Conservation (phyloP, 2,113 vertebrate genomes). For the Numida meleagris region DNA sequence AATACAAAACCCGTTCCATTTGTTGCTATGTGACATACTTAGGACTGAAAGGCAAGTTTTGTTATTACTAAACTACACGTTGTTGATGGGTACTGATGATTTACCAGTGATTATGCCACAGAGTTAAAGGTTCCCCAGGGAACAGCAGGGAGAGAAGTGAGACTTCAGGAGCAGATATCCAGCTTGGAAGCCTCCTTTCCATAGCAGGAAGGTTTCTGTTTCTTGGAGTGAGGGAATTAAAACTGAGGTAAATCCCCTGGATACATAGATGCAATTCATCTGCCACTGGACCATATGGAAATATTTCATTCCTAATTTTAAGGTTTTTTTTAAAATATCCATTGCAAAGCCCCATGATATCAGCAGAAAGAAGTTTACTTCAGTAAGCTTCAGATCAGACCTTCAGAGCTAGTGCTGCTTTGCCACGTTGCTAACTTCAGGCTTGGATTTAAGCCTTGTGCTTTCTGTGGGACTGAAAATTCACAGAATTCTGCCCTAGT, state of each 20-base stretch:
- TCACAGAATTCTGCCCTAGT: not conserved
- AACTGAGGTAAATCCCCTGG: not conserved
- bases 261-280: not conserved
- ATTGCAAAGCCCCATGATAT: not conserved
- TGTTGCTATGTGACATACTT: not conserved
- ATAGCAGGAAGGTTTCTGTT: not conserved
- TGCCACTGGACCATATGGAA: not conserved
- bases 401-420: not conserved
- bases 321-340: not conserved
- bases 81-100: slow-evolving; percentile 14
- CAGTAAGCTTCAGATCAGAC: not conserved
- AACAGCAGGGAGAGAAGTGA: not conserved
- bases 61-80: slow-evolving; percentile 2
- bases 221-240: not conserved
- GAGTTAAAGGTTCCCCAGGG: not conserved
- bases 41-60: not conserved
- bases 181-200: not conserved
- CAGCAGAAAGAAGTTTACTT: not conserved
- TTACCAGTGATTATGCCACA: not conserved
- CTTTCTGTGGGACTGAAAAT: not conserved
- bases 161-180: not conserved
- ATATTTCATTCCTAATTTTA: not conserved
- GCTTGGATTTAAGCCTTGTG: not conserved
- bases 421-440: not conserved
- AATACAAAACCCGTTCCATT: slow-evolving; percentile 1